Percentiles rank a stretch among this genome's conserved stretches.
phyloP scores from a whole-genome alignment of 2,797 vertebrate genomes.

The Spheniscus humboldti region DNA sequence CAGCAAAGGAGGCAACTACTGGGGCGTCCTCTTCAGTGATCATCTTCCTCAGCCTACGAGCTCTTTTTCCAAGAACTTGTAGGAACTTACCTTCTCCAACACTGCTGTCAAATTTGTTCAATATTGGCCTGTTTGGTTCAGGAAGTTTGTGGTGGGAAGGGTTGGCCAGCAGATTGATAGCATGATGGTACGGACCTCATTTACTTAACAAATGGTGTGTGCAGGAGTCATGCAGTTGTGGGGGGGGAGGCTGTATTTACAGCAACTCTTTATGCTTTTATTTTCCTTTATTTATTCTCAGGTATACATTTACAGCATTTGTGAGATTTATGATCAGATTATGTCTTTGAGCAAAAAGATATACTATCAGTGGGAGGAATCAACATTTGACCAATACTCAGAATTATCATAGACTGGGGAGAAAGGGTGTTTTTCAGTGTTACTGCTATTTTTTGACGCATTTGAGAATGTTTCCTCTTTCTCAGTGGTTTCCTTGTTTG shows the following conservation, averaged over 20 bases:
- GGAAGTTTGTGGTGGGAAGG: not conserved
- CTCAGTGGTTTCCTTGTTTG: not conserved
- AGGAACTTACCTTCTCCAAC: not conserved
- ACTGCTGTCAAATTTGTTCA: not conserved
- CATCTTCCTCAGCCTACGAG: accelerated
- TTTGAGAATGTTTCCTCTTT: not conserved
- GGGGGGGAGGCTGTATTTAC: not conserved
- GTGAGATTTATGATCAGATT: not conserved
- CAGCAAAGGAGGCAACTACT: not conserved
- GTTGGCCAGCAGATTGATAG: not conserved
- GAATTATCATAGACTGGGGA: not conserved
- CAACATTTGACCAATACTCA: not conserved
- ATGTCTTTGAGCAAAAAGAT: not conserved
- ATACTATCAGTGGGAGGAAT: not conserved
- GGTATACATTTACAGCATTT: not conserved
- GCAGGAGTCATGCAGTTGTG: not conserved
- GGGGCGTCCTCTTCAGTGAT: not conserved
- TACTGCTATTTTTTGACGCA: not conserved
- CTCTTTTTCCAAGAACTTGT: not conserved
- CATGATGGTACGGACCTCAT: not conserved
- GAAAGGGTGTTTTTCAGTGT: not conserved
- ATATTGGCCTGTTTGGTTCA: not conserved
- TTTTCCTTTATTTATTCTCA: constrained; percentile 32
- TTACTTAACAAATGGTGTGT: not conserved
- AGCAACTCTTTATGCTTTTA: not conserved